phyloP scores from a whole-genome alignment of 2,113 vertebrate species.

The Rhizomys pruinosus region DNA sequence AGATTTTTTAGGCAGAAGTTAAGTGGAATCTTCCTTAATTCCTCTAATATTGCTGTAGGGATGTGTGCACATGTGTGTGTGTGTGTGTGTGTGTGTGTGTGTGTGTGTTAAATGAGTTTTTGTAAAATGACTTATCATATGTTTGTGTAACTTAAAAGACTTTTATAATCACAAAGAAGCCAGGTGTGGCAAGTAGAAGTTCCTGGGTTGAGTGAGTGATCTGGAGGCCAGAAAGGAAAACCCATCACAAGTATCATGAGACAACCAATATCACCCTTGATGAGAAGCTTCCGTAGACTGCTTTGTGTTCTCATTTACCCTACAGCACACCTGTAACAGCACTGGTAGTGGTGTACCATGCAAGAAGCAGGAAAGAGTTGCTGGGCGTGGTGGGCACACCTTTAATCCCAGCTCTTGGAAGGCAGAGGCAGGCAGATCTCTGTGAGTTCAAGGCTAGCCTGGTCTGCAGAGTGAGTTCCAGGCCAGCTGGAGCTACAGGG shows the following conservation, averaged over 20 bases:
- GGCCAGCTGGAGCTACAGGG: too few relatives aligned
- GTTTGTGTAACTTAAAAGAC: background rate
- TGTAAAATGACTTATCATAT: too few relatives aligned
- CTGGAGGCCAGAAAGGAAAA: background rate
- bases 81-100: background rate
- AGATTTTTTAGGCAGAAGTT: background rate
- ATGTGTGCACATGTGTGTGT: background rate
- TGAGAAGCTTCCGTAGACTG: background rate
- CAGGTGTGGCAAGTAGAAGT: background rate
- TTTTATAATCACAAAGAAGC: background rate
- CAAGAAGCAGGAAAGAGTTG: background rate
- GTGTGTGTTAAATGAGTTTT: too few relatives aligned
- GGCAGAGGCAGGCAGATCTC: too few relatives aligned
- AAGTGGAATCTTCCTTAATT: background rate
- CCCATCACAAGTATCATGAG: background rate
- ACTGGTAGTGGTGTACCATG: too few relatives aligned
- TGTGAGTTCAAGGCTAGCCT: too few relatives aligned
- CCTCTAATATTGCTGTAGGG: background rate
- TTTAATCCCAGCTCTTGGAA: too few relatives aligned
- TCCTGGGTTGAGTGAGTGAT: background rate
- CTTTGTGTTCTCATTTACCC: background rate
- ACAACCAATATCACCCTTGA: background rate
- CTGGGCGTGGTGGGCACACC: too few relatives aligned
- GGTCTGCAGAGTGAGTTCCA: too few relatives aligned
- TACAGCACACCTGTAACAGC: too few relatives aligned